These are phyloP conservation scores for Carassius carassius DNA, from an alignment of 2,113 vertebrate genomes.

Conservation along the genomic window DNA sequence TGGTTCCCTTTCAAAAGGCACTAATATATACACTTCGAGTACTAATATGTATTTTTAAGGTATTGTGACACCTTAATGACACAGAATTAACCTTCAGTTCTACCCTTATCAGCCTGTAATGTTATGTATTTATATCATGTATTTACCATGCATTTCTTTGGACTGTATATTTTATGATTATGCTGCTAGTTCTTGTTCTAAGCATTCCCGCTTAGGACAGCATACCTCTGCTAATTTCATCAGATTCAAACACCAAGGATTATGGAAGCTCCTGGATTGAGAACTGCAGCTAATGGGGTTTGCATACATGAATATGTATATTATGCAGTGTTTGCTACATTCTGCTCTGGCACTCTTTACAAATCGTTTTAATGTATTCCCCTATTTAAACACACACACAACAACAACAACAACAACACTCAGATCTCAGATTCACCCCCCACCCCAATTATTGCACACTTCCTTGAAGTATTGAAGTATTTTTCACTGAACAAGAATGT, in stretches of 20 bases:
- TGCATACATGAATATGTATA: slow-evolving; percentile 69
- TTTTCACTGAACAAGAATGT: neutral
- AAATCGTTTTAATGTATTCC: neutral
- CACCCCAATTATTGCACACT: neutral
- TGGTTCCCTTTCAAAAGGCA: neutral
- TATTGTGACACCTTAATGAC: too few relatives aligned
- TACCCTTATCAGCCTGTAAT: neutral
- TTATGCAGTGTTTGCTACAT: slow-evolving; percentile 32
- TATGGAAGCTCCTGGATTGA: neutral
- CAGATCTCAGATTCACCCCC: neutral
- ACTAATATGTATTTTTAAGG: neutral
- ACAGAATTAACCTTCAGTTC: neutral
- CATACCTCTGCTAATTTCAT: neutral
- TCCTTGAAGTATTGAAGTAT: neutral
- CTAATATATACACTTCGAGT: neutral
- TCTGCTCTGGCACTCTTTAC: neutral
- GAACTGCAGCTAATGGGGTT: slow-evolving; percentile 49
- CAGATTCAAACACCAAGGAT: slow-evolving; percentile 1
- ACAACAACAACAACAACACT: neutral
- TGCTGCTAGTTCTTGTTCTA: neutral
- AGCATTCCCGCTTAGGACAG: neutral
- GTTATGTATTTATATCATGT: neutral
- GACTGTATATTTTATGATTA: too few relatives aligned
- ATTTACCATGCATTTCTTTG: neutral
- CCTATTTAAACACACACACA: neutral